phyloP scores from a whole-genome alignment of 2,888 invertebrate genomes.

The Siphlonurus alternatus region DNA sequence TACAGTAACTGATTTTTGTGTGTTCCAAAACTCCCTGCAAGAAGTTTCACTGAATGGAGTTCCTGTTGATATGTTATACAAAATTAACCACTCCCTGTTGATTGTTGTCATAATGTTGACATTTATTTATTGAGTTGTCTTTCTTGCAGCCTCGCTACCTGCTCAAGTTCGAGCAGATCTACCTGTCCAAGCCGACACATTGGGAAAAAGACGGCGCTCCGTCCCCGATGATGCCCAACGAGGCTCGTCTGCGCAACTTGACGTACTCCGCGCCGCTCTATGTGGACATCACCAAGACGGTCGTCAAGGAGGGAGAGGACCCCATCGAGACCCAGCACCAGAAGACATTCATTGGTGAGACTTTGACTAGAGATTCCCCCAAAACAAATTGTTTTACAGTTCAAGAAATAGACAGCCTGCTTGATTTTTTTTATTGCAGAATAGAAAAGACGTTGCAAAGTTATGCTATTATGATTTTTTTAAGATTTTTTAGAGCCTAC shows the following conservation, averaged over 20 bases:
- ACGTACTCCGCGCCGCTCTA: slow-evolving; percentile 98
- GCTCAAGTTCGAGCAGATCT: slow-evolving; percentile 97
- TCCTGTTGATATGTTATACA: not conserved
- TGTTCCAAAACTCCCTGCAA: no score
- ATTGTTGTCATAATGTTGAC: slow-evolving; percentile 7
- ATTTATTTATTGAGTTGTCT: slow-evolving; percentile 3
- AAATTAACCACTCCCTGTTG: slow-evolving; percentile 1
- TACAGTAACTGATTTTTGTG: no score
- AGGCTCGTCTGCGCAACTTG: slow-evolving; percentile 89
- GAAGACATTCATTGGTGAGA: slow-evolving; percentile 46
- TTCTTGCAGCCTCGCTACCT: slow-evolving; percentile 59
- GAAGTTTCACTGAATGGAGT: no score
- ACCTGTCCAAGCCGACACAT: slow-evolving; percentile 97
- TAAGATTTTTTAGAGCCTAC: no score
- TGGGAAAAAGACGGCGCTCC: slow-evolving; percentile 99
- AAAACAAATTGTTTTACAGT: no score
- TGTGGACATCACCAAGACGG: slow-evolving; percentile 96
- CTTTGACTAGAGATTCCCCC: not conserved
- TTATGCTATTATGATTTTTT: no score
- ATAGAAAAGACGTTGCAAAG: no score
- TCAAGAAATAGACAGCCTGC: no score
- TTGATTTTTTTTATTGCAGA: no score
- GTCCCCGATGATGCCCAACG: slow-evolving; percentile 99
- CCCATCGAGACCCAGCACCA: slow-evolving; percentile 57
- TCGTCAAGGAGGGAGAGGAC: slow-evolving; percentile 78